These are phyloP conservation scores for Dynastes maya DNA, from an alignment of 2,888 invertebrate genomes.

Conservation along the genomic window DNA sequence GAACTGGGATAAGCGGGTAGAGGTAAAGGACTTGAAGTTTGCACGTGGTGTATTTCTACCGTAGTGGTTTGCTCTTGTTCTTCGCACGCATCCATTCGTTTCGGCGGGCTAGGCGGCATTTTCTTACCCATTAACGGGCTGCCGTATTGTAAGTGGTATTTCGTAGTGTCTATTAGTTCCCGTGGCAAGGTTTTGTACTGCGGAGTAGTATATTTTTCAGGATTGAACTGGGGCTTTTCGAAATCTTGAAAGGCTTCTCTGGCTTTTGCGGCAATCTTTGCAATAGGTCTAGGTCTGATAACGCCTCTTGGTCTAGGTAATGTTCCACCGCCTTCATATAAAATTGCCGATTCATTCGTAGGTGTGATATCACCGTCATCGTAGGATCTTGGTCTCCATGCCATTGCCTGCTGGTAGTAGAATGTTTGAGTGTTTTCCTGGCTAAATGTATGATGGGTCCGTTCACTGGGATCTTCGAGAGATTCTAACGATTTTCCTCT, in stretches of 20 bases:
- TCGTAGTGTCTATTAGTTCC: conserved; percentile 71
- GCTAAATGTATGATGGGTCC: conserved; percentile 75
- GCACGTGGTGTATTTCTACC: conserved; percentile 68
- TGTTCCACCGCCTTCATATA: conserved; percentile 85
- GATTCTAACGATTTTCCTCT: conserved; percentile 90
- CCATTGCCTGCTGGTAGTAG: conserved; percentile 70
- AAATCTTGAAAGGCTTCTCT: conserved; percentile 69
- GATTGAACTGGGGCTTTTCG: conserved; percentile 69
- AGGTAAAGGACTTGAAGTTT: conserved; percentile 75
- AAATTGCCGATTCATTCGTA: conserved; percentile 81
- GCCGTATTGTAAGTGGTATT: conserved; percentile 66
- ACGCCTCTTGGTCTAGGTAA: conserved; percentile 88
- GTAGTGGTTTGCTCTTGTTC: conserved; percentile 68
- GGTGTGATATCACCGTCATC: conserved; percentile 94
- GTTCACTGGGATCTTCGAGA: conserved; percentile 84
- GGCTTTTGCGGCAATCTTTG: conserved; percentile 80
- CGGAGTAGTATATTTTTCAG: conserved; percentile 67
- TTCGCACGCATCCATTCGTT: conserved; percentile 72
- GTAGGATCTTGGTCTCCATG: conserved; percentile 78
- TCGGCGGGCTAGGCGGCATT: conserved; percentile 87
- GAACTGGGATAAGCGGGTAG: conserved; percentile 79
- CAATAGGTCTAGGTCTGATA: conserved; percentile 86
- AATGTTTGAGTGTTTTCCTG: conserved; percentile 77
- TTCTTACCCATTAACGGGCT: conserved; percentile 85
- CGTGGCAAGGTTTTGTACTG: conserved; percentile 74